Evolutionary conservation across 1,140 invertebrate species (phyloP).

Genomic region (Heterodera carotae): DNA sequence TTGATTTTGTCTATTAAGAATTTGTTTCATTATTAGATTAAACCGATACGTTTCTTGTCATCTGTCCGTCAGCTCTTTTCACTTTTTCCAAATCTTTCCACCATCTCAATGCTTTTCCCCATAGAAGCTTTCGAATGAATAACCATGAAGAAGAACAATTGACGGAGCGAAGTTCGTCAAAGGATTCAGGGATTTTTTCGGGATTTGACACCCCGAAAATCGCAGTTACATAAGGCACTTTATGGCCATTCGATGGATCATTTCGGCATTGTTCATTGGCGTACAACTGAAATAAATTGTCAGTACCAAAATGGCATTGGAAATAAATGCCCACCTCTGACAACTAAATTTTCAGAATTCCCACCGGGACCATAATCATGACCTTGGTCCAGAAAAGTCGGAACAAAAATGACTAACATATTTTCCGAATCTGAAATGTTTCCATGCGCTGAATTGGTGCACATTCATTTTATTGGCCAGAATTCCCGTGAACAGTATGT

Average conservation of each 20-base stretch:
- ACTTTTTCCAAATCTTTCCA: background rate
- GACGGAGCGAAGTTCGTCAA: constrained; percentile 23
- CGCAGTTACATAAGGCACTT: constrained; percentile 24
- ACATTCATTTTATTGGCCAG: constrained; percentile 24
- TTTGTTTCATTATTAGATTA: background rate
- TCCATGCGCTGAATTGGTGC: constrained; percentile 30
- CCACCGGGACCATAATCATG: too few species aligned
- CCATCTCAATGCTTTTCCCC: background rate
- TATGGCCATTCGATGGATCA: background rate
- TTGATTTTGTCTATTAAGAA: too few species aligned
- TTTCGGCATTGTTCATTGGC: constrained; percentile 18
- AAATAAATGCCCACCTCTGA: too few species aligned
- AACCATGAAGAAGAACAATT: constrained; percentile 17
- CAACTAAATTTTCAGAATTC: too few species aligned
- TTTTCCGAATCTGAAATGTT: constrained; percentile 29
- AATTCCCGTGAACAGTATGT: constrained; percentile 27
- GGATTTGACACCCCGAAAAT: constrained; percentile 20
- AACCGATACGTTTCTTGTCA: background rate
- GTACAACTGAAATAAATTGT: constrained; percentile 1
- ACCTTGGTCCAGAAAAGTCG: background rate
- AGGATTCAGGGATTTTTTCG: constrained; percentile 1
- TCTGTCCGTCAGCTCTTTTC: background rate
- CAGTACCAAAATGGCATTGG: background rate
- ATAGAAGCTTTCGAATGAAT: background rate
- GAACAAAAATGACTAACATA: constrained; percentile 1